Evolutionary conservation across 2,797 vertebrate species (phyloP).

Genomic region (Gadopsis bispinosus): DNA sequence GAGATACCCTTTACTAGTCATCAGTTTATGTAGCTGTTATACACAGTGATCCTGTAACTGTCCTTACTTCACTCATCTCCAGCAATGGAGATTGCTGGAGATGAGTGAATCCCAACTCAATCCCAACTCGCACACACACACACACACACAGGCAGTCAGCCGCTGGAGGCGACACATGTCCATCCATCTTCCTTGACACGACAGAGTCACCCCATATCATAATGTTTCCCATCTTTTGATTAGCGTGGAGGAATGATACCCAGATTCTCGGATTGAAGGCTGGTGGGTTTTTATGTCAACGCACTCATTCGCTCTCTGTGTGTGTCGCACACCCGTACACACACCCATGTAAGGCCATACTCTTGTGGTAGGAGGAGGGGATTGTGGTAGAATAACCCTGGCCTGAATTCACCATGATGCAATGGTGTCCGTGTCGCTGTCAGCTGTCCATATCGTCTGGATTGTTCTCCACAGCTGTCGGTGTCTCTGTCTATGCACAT

Average conservation of each 20-base stretch:
- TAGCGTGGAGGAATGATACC: conserved; percentile 46
- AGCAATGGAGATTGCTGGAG: neutral
- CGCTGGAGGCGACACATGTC: conserved; percentile 5
- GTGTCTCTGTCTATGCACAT: neutral
- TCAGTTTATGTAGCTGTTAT: neutral
- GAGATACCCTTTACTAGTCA: neutral
- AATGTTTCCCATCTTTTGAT: conserved; percentile 59
- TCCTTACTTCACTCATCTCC: conserved; percentile 27
- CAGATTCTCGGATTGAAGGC: conserved; percentile 42
- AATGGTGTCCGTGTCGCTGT: conserved; percentile 61
- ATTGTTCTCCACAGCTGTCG: conserved; percentile 61
- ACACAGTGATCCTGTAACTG: neutral
- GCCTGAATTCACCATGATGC: conserved; percentile 64
- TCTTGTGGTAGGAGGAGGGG: neutral
- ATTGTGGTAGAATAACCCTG: conserved; percentile 38
- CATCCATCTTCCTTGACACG: conserved; percentile 55
- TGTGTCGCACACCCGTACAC: conserved; percentile 1
- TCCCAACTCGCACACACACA: conserved; percentile 9
- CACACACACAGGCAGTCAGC: neutral
- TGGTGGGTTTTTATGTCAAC: conserved; percentile 24
- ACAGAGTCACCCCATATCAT: conserved; percentile 28
- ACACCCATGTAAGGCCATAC: conserved; percentile 14
- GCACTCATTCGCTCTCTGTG: neutral
- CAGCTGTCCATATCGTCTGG: conserved; percentile 38
- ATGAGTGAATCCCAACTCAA: too few relatives aligned